Evolutionary conservation across 1,140 invertebrate species (phyloP).

Genomic region (Cryptotermes secundus): DNA sequence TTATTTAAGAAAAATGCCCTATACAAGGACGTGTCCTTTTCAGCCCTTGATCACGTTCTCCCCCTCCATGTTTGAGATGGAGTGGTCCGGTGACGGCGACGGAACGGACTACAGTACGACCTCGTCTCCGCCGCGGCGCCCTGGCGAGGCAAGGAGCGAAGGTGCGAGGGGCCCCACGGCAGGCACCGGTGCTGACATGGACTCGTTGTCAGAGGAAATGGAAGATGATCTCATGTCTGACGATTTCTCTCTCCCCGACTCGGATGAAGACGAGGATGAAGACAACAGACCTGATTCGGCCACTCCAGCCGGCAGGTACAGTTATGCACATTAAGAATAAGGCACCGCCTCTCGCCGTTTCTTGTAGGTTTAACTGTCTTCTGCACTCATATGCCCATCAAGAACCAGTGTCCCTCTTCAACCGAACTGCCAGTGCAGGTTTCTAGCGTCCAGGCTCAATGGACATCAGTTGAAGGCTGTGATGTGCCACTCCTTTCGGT

Average conservation of each 20-base stretch:
- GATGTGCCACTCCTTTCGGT: too few species aligned
- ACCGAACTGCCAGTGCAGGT: too few species aligned
- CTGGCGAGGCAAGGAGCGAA: not conserved
- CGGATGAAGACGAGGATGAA: constrained; percentile 48
- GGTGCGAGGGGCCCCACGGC: constrained; percentile 8
- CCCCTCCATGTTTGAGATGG: constrained; percentile 41
- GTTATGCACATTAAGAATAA: too few species aligned
- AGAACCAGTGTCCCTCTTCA: too few species aligned
- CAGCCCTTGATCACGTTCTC: constrained; percentile 43
- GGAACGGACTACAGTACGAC: constrained; percentile 45
- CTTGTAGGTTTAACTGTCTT: too few species aligned
- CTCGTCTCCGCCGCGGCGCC: constrained; percentile 40
- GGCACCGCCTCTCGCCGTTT: too few species aligned
- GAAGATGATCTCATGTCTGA: constrained; percentile 42
- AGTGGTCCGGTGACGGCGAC: constrained; percentile 46
- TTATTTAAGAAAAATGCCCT: too few species aligned
- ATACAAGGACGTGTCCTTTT: constrained; percentile 29
- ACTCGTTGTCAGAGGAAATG: constrained; percentile 46
- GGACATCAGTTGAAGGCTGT: too few species aligned
- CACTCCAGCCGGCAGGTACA: constrained; percentile 36
- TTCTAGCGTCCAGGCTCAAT: too few species aligned
- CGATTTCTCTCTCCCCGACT: constrained; percentile 50
- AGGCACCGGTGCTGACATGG: constrained; percentile 38
- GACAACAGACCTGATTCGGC: constrained; percentile 39
- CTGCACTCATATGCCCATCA: too few species aligned